Conservation (phyloP, 2,888 invertebrate genomes). For the Bellardia bayeri region DNA sequence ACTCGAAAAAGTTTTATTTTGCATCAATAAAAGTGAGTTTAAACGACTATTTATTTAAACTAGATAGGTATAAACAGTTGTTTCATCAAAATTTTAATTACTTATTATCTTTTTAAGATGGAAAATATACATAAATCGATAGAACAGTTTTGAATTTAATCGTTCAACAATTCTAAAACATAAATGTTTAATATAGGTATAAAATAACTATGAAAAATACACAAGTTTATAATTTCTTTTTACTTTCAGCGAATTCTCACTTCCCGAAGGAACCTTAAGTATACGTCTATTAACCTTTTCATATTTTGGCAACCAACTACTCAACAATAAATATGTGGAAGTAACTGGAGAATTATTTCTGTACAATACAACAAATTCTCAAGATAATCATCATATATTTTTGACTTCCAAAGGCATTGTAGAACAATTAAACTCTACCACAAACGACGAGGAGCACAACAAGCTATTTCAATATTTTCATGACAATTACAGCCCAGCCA, state of each 20-base stretch:
- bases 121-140: no score
- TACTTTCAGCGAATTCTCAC: conserved; percentile 76
- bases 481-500: conserved; percentile 77
- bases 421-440: conserved; percentile 72
- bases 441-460: conserved; percentile 48
- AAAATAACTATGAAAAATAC: no score
- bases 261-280: conserved; percentile 78
- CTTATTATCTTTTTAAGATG: no score
- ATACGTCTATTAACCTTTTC: conserved; percentile 77
- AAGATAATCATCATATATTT: conserved; percentile 74
- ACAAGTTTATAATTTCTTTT: not conserved
- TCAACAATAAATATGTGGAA: conserved; percentile 77
- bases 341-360: conserved; percentile 80
- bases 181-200: no score
- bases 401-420: conserved; percentile 75
- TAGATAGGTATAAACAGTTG: no score
- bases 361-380: conserved; percentile 74
- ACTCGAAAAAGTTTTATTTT: no score
- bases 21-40: no score
- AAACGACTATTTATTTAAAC: no score
- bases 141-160: no score
- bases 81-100: no score
- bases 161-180: no score
- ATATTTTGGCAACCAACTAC: conserved; percentile 71
- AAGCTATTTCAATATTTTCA: conserved; percentile 70